Evolutionary conservation across 1,140 invertebrate genomes (phyloP).

Genomic region (Cydia fagiglandana): DNA sequence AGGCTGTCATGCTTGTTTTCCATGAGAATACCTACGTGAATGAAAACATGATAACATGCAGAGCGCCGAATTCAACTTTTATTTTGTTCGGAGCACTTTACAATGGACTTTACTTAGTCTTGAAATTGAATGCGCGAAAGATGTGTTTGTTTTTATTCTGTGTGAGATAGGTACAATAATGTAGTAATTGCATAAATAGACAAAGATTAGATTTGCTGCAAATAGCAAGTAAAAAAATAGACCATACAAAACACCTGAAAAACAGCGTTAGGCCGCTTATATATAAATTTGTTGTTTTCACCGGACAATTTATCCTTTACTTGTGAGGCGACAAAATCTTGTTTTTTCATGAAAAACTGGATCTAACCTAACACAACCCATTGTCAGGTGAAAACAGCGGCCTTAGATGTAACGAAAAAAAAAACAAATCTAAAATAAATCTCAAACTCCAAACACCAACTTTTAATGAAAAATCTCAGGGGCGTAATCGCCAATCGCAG

Average conservation of each 20-base stretch:
- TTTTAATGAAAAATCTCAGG: constrained; percentile 44
- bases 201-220: too few species aligned
- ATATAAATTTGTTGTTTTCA: too few species aligned
- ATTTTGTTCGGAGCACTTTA: neutral
- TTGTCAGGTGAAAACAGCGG: too few species aligned
- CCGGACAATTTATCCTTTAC: too few species aligned
- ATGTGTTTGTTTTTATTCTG: neutral
- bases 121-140: neutral
- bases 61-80: neutral
- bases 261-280: too few species aligned
- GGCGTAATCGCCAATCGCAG: constrained; percentile 38
- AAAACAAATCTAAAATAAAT: constrained; percentile 20
- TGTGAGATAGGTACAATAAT: neutral
- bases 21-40: neutral
- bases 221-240: too few species aligned
- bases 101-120: neutral
- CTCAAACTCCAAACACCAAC: constrained; percentile 32
- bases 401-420: neutral
- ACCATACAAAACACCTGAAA: too few species aligned
- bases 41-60: neutral
- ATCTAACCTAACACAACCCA: too few species aligned
- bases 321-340: too few species aligned
- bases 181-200: too few species aligned
- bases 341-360: too few species aligned
- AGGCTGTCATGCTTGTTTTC: neutral